Base-by-base conservation (phyloP, 2,888 invertebrate genomes). In the Baccha elongata region DNA sequence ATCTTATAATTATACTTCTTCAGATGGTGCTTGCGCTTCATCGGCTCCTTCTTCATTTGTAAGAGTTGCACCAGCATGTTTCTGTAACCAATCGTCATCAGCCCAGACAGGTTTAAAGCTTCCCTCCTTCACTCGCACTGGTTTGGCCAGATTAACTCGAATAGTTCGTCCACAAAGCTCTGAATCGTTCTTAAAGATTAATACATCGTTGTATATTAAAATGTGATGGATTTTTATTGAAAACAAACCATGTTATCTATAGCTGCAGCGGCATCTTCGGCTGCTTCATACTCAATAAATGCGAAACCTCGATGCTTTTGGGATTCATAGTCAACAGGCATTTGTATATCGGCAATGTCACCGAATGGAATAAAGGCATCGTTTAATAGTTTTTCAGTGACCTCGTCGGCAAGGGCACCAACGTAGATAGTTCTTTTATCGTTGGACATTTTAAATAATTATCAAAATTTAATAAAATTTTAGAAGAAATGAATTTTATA, bases 341-440 rank as follows among this genome's bases (percentile, higher is more conserved):
- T 97, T 91, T 99, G 98, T 48, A 99, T 96, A 90, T 99, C 99
- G n/a, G 97, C 94, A 76, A 99, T 95, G 90, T 99, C 99, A 7
- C 99, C 99, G 90, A 99, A 99, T 1, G 99, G 99, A 86, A 99
- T 97, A 88, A 99, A 99, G 0, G 99, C 99, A 65, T 98, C 97
- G 90, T 97, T 97, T 35, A 99, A 91, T 21, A 97, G 94, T 92
- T 99, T 98, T 87, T 99, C 98, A 87, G 97, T 98, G 0, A 99
- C 99, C 92, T 99, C 99, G 88, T 99, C 97, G 0, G 97, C 95
- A 86, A 97, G 91, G 4, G 97, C 97, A 29, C 97, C 96, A 13
- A 96, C 96, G 88, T 96, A 96, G 85, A 96, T 94, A 1, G 96
- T 96, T 84, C 96, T 92, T 89, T 96, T 96, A 26, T 95, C 94